Conservation (phyloP, 2,888 invertebrate species). For the Saturnia japonica region DNA sequence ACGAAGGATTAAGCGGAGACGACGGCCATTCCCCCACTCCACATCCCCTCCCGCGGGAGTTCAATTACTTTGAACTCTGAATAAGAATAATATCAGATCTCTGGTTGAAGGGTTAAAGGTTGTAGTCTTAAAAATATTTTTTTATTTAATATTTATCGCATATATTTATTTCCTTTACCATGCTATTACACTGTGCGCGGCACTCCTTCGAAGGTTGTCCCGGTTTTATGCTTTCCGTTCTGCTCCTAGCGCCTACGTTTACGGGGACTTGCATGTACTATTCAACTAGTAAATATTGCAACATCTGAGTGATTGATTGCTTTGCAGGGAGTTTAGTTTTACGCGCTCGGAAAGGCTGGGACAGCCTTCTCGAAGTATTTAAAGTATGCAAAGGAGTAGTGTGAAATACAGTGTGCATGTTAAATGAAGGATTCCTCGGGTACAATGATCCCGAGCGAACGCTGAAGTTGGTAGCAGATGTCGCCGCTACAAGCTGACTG, state of each 20-base stretch:
- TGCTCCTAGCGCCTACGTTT: slow-evolving; percentile 62
- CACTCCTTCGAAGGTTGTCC: slow-evolving; percentile 83
- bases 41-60: slow-evolving; percentile 52
- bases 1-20: slow-evolving; percentile 73
- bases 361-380: slow-evolving; percentile 71
- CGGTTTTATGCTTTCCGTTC: slow-evolving; percentile 82
- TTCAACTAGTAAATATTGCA: slow-evolving; percentile 55
- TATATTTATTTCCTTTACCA: slow-evolving; percentile 76
- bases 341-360: slow-evolving; percentile 65
- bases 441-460: slow-evolving; percentile 23
- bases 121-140: slow-evolving; percentile 75
- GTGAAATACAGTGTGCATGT: slow-evolving; percentile 57
- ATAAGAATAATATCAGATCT: slow-evolving; percentile 70
- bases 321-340: slow-evolving; percentile 65
- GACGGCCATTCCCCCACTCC: slow-evolving; percentile 58
- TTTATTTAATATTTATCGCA: slow-evolving; percentile 76
- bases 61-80: slow-evolving; percentile 76
- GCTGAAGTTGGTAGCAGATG: slow-evolving; percentile 26
- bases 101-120: slow-evolving; percentile 80
- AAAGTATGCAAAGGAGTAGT: slow-evolving; percentile 54
- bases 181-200: slow-evolving; percentile 74
- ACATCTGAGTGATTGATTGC: slow-evolving; percentile 65
- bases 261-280: slow-evolving; percentile 72
- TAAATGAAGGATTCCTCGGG: slow-evolving; percentile 27
- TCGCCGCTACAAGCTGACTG: slow-evolving; percentile 23